phyloP scores from a whole-genome alignment of 2,797 vertebrate species.

The Scolopax rusticola region DNA sequence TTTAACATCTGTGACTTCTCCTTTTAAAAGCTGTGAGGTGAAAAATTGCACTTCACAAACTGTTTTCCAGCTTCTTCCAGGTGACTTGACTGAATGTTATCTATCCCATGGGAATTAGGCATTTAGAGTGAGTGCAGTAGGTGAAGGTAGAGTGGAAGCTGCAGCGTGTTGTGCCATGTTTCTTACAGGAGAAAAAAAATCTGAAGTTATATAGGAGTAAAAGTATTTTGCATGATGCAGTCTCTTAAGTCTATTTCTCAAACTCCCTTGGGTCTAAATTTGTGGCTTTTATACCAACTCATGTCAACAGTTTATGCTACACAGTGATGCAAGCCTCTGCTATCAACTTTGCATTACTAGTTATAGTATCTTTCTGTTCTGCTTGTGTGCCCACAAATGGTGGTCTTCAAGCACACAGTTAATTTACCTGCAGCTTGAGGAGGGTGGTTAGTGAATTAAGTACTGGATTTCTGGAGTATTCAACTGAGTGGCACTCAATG shows the following conservation, averaged over 20 bases:
- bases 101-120: not conserved
- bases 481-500: not conserved
- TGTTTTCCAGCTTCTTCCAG: not conserved
- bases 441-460: not conserved
- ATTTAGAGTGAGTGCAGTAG: not conserved
- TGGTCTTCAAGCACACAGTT: not conserved
- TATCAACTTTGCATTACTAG: not conserved
- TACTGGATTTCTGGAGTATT: not conserved
- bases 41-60: not conserved
- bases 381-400: not conserved
- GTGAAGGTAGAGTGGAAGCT: not conserved
- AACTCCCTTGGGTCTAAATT: not conserved
- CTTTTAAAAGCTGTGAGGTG: not conserved
- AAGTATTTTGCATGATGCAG: not conserved
- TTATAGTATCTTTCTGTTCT: not conserved
- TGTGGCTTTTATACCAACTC: rapidly evolving
- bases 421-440: not conserved
- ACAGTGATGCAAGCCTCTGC: not conserved
- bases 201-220: not conserved
- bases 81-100: not conserved
- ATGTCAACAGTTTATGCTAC: not conserved
- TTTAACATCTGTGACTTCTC: not conserved
- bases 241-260: not conserved
- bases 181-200: not conserved
- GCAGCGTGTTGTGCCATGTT: rapidly evolving